Conservation (phyloP, 2,113 vertebrate species). For the Alces alces region DNA sequence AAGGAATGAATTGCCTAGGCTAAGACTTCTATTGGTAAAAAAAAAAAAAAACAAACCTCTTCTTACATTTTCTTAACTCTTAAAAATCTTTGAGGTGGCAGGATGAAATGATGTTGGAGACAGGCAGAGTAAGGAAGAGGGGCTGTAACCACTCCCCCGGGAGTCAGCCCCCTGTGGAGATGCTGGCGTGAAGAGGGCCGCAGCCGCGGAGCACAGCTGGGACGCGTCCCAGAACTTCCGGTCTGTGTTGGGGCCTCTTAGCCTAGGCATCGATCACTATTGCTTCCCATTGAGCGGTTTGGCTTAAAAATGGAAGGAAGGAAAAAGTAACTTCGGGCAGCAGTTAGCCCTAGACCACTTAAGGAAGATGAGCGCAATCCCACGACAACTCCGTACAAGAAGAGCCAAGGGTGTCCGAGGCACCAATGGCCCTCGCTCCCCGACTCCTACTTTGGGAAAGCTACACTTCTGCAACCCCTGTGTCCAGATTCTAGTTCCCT, state of each 20-base stretch:
- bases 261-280: too few species aligned
- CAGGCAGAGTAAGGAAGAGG: not conserved
- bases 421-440: not conserved
- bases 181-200: not conserved
- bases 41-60: not conserved
- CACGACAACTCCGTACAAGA: not conserved
- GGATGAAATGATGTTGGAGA: not conserved
- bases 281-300: not conserved
- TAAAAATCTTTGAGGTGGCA: not conserved
- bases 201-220: not conserved
- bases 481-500: not conserved
- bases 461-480: not conserved
- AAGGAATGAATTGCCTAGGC: not conserved
- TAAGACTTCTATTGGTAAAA: not conserved
- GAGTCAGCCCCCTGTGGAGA: not conserved
- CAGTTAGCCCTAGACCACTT: not conserved
- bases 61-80: not conserved
- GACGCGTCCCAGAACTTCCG: not conserved
- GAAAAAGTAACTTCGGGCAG: not conserved
- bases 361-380: not conserved
- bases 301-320: not conserved
- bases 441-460: too few species aligned
- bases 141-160: not conserved
- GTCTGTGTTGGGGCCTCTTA: not conserved
- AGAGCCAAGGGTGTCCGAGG: not conserved